Conservation (phyloP, 2,113 vertebrate species). For the Pitta sordida region DNA sequence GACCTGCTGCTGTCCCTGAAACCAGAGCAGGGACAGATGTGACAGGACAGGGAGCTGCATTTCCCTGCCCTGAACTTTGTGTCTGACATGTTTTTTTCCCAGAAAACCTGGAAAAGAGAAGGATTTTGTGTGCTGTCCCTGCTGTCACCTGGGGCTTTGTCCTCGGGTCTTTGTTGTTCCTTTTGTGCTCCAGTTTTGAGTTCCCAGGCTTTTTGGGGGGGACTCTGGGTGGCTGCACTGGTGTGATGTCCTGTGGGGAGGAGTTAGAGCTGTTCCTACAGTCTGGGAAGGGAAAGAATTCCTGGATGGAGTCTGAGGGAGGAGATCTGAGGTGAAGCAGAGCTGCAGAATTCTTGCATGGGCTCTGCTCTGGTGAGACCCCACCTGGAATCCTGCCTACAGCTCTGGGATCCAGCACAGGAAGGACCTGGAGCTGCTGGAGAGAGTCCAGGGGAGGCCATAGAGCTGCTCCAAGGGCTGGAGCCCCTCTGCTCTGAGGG, state of each 20-base stretch:
- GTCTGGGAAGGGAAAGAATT: background rate
- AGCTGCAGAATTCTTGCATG: background rate
- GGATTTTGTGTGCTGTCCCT: background rate
- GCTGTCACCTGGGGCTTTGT: background rate
- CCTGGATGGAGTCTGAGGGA: background rate
- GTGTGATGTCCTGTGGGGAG: background rate
- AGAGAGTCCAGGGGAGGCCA: background rate
- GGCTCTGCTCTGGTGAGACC: background rate
- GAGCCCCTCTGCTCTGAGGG: too few species aligned
- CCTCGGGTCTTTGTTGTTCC: fast-evolving
- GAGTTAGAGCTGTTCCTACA: background rate
- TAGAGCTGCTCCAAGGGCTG: background rate
- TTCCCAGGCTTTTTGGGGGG: too few species aligned
- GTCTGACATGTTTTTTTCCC: background rate
- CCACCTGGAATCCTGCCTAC: background rate
- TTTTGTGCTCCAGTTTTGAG: background rate
- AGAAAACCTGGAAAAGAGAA: background rate
- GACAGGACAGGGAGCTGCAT: fast-evolving
- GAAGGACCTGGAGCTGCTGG: background rate
- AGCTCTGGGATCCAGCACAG: background rate
- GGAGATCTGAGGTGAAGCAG: background rate
- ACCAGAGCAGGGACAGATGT: background rate
- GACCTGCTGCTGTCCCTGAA: background rate
- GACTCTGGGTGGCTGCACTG: background rate
- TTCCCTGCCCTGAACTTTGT: background rate